Evolutionary conservation across 2,888 invertebrate genomes (phyloP).

Genomic region (Lochmaea capreae): DNA sequence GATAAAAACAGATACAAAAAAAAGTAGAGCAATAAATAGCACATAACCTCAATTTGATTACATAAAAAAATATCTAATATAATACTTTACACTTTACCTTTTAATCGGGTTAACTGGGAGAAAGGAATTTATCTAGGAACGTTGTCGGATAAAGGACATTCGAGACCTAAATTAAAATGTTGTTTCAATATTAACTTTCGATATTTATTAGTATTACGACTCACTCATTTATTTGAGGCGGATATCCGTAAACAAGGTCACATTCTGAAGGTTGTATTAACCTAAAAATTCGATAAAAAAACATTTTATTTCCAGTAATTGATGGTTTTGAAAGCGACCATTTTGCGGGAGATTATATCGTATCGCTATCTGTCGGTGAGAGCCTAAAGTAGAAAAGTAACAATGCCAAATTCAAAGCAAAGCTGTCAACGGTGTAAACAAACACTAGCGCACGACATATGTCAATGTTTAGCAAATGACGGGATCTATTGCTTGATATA

Average conservation of each 20-base stretch:
- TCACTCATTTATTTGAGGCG: conserved; percentile 43
- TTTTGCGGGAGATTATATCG: no score
- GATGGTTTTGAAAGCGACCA: no score
- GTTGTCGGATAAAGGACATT: conserved; percentile 11
- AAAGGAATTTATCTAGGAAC: not conserved
- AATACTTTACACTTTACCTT: conserved; percentile 17
- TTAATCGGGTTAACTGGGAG: not conserved
- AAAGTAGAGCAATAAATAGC: conserved; percentile 4
- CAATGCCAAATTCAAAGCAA: no score
- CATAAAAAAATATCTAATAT: not conserved
- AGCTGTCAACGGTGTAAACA: no score
- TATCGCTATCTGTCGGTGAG: no score
- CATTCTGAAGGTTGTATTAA: conserved; percentile 31
- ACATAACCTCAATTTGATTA: not conserved
- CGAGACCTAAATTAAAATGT: conserved; percentile 16
- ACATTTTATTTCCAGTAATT: not conserved
- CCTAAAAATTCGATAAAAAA: conserved; percentile 17
- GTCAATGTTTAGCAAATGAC: no score
- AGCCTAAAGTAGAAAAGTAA: no score
- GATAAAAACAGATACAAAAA: not conserved
- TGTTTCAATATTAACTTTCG: not conserved
- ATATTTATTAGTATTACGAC: not conserved
- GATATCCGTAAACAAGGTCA: conserved; percentile 44
- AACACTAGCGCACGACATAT: no score
- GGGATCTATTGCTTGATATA: no score